Percentiles rank a stretch among this genome's conserved stretches.
phyloP scores from a whole-genome alignment of 2,797 vertebrate species.

The Antrozous pallidus region DNA sequence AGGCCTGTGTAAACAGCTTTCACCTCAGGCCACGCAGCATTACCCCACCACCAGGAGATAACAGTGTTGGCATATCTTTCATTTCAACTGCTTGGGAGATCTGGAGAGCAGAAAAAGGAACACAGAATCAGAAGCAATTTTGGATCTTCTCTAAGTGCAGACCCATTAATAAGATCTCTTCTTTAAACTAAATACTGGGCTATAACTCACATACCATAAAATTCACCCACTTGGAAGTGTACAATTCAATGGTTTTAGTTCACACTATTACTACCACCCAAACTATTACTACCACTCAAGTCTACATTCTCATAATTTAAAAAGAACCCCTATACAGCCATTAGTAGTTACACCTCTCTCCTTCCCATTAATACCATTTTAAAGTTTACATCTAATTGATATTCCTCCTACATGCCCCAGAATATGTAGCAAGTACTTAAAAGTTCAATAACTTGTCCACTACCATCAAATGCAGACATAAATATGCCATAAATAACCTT shows the following conservation, averaged over 20 bases:
- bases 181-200: not conserved
- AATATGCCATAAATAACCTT: not conserved
- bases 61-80: not conserved
- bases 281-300: not conserved
- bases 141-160: not conserved
- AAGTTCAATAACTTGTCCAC: not conserved
- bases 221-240: not conserved
- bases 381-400: not conserved
- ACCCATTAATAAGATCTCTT: not conserved
- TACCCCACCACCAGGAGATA: not conserved
- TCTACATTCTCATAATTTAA: not conserved
- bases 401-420: not conserved
- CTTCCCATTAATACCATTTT: not conserved
- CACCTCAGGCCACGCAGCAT: not conserved
- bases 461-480: not conserved
- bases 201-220: not conserved
- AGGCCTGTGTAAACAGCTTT: constrained; percentile 26
- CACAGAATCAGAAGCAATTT: not conserved
- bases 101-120: not conserved
- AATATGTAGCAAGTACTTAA: not conserved
- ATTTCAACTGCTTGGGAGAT: not conserved
- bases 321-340: constrained; percentile 14
- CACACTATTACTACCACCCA: not conserved
- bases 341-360: not conserved
- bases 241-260: not conserved